Percentiles rank a stretch among this genome's conserved stretches.
These are phyloP conservation scores for Clarias laeviceps DNA, from an alignment of 2,797 vertebrate genomes.

Conservation along the genomic window DNA sequence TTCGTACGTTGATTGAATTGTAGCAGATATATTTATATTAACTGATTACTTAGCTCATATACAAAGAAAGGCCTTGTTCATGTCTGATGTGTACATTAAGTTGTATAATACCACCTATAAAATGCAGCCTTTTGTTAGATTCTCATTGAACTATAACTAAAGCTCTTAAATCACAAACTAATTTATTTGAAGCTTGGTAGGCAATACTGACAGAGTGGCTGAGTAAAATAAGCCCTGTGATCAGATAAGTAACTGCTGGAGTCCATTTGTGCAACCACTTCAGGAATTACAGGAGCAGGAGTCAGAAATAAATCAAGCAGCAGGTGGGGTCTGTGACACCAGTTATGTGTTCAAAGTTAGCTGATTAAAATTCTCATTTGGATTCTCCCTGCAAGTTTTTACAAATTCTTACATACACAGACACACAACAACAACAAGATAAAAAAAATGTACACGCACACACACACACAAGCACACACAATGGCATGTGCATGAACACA, in stretches of 20 bases:
- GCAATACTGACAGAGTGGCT: constrained; percentile 34
- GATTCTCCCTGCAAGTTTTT: constrained; percentile 68
- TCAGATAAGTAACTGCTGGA: constrained; percentile 52
- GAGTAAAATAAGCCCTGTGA: constrained; percentile 47
- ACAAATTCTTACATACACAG: too few species aligned
- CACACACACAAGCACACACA: too few species aligned
- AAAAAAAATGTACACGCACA: too few species aligned
- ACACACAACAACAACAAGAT: too few species aligned
- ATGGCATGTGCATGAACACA: not conserved
- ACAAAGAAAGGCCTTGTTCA: not conserved
- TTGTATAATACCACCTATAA: not conserved
- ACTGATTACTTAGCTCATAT: not conserved
- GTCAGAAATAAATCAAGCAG: constrained; percentile 66
- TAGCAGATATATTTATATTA: not conserved
- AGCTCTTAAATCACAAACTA: constrained; percentile 27
- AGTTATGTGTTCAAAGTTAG: constrained; percentile 65
- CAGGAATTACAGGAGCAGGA: constrained; percentile 57
- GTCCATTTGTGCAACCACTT: constrained; percentile 58
- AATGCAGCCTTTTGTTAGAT: not conserved
- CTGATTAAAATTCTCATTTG: constrained; percentile 78
- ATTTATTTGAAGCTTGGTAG: constrained; percentile 23
- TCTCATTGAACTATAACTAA: not conserved
- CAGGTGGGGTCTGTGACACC: constrained; percentile 67
- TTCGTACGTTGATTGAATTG: not conserved
- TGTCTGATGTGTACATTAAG: not conserved